Evolutionary conservation across 2,888 invertebrate species (phyloP).

Genomic region (Lumbricus terrestris): DNA sequence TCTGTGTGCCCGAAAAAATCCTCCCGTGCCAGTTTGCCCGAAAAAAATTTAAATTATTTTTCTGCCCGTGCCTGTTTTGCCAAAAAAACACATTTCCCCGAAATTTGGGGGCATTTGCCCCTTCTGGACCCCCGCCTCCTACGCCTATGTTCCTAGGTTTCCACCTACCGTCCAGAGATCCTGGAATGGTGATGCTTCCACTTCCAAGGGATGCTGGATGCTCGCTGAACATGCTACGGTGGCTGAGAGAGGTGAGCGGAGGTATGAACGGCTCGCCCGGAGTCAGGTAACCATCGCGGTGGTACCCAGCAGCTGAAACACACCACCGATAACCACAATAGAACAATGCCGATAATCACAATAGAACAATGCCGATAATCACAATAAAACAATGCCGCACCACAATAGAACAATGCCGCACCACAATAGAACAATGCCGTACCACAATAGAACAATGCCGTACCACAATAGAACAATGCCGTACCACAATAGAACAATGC

Average conservation of each 20-base stretch:
- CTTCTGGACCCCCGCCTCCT: no score
- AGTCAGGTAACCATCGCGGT: conserved; percentile 8
- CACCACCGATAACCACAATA: not conserved
- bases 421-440: not conserved
- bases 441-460: not conserved
- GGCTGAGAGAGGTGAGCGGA: conserved; percentile 57
- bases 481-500: not conserved
- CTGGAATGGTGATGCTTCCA: conserved; percentile 80
- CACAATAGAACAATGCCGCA: not conserved
- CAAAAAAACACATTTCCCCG: no score
- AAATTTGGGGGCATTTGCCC: no score
- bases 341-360: no score
- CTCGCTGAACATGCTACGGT: conserved; percentile 58
- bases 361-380: no score
- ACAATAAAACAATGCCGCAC: not conserved
- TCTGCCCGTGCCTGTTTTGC: no score
- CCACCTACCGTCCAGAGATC: conserved; percentile 80
- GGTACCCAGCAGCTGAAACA: conserved; percentile 12
- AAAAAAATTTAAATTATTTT: no score
- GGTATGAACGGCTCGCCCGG: conserved; percentile 51
- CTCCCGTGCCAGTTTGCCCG: no score
- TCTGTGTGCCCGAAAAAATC: no score
- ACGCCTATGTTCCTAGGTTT: no score
- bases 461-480: not conserved
- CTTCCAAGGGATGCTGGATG: conserved; percentile 69